Conservation (phyloP, 2,797 vertebrate genomes). For the Anguilla obscura region DNA sequence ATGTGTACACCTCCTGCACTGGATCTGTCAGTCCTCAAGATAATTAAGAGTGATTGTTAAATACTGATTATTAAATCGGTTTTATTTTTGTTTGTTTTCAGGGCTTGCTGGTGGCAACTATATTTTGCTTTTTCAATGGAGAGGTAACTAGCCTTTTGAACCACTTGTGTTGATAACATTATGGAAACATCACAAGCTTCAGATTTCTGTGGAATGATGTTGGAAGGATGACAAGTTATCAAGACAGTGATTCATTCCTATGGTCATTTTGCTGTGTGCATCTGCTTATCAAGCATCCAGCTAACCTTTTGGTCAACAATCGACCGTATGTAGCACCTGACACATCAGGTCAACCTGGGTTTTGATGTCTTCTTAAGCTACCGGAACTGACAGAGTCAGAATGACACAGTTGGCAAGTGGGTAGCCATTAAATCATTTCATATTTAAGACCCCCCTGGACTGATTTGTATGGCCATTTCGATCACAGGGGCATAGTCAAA, state of each 20-base stretch:
- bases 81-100: conserved; percentile 57
- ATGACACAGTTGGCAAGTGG: background rate
- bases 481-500: background rate
- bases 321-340: conserved; percentile 44
- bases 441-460: background rate
- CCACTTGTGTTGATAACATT: conserved; percentile 16
- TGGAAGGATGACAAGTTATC: conserved; percentile 39
- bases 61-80: too few species aligned
- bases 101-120: conserved; percentile 94
- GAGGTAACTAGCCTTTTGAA: conserved; percentile 75
- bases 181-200: background rate
- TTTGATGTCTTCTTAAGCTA: conserved; percentile 27
- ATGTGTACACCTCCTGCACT: background rate
- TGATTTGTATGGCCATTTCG: background rate
- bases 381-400: background rate
- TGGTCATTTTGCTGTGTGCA: conserved; percentile 40
- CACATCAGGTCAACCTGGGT: conserved; percentile 37
- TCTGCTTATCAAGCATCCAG: conserved; percentile 45
- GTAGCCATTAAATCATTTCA: background rate
- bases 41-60: conserved; percentile 9
- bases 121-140: conserved; percentile 98
- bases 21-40: background rate
- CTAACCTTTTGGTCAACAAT: conserved; percentile 50
- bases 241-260: conserved; percentile 40
- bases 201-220: conserved; percentile 14